phyloP scores from a whole-genome alignment of 2,797 vertebrate species.

The Microctenopoma steveboyesi region DNA sequence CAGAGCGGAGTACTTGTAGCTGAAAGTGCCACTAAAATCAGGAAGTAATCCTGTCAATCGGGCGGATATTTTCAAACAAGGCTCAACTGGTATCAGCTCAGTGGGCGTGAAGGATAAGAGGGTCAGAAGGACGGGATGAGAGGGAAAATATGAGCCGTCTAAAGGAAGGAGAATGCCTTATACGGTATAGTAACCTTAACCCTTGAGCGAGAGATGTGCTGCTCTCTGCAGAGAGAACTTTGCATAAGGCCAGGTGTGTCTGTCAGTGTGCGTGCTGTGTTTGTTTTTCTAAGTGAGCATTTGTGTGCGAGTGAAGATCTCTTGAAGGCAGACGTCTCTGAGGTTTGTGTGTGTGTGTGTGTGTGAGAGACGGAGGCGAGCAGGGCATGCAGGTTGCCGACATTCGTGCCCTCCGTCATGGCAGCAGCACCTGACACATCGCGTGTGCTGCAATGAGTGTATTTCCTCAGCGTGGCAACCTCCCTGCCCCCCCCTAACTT shows the following conservation, averaged over 20 bases:
- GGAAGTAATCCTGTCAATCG: slow-evolving; percentile 13
- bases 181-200: not conserved
- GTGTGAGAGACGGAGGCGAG: slow-evolving; percentile 24
- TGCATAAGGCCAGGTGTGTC: slow-evolving; percentile 54
- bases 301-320: slow-evolving; percentile 55
- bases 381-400: slow-evolving; percentile 56
- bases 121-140: slow-evolving; percentile 13
- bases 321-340: slow-evolving; percentile 56
- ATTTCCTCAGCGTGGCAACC: slow-evolving; percentile 58
- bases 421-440: slow-evolving; percentile 76
- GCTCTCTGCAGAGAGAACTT: slow-evolving; percentile 16
- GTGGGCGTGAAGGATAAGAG: slow-evolving; percentile 31
- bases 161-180: slow-evolving; percentile 4
- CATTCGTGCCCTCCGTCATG: slow-evolving; percentile 60
- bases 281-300: slow-evolving; percentile 70
- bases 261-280: slow-evolving; percentile 67
- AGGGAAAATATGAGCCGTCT: not conserved
- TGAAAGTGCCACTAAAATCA: slow-evolving; percentile 18
- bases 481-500: slow-evolving; percentile 3
- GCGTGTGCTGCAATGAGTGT: slow-evolving; percentile 70
- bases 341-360: slow-evolving; percentile 25
- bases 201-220: slow-evolving; percentile 7
- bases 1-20: not conserved
- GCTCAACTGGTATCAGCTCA: slow-evolving; percentile 13
- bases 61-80: slow-evolving; percentile 24